Percentiles rank a stretch among this genome's conserved stretches.
Evolutionary conservation across 53 echinoderm and acorn worm genomes (phyloP).

Genomic region (Luidia sarsii): DNA sequence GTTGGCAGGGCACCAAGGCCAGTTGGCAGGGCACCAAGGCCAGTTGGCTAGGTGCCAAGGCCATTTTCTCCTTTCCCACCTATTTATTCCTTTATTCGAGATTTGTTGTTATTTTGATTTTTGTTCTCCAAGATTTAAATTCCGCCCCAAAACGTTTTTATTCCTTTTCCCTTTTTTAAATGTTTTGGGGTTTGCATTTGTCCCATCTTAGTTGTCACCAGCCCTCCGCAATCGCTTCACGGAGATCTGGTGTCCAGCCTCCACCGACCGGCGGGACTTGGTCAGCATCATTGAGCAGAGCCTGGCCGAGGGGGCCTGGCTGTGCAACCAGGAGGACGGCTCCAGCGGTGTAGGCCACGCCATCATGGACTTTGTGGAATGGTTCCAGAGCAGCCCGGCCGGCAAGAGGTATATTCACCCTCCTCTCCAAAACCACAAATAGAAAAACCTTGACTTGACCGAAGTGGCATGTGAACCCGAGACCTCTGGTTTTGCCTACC

Average conservation of each 20-base stretch:
- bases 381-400: conserved; percentile 90
- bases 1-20: too few relatives aligned
- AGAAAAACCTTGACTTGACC: too few relatives aligned
- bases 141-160: conserved; percentile 12
- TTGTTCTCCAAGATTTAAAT: too few relatives aligned
- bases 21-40: too few relatives aligned
- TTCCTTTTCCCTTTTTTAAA: not conserved
- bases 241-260: conserved; percentile 96
- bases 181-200: not conserved
- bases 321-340: conserved; percentile 94
- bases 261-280: conserved; percentile 64
- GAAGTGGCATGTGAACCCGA: too few relatives aligned
- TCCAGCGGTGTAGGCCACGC: conserved; percentile 89
- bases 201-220: conserved; percentile 77
- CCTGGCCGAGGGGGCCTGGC: conserved; percentile 76
- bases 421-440: too few relatives aligned
- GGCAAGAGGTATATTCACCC: conserved; percentile 75
- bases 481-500: too few relatives aligned
- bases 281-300: conserved; percentile 93
- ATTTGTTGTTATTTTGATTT: too few relatives aligned
- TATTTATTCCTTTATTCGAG: too few relatives aligned
- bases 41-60: too few relatives aligned
- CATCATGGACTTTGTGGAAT: conserved; percentile 90
- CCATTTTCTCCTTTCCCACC: too few relatives aligned
- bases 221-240: conserved; percentile 97